Evolutionary conservation across 2,113 vertebrate species (phyloP).

Genomic region (Marcusenius ussheri): DNA sequence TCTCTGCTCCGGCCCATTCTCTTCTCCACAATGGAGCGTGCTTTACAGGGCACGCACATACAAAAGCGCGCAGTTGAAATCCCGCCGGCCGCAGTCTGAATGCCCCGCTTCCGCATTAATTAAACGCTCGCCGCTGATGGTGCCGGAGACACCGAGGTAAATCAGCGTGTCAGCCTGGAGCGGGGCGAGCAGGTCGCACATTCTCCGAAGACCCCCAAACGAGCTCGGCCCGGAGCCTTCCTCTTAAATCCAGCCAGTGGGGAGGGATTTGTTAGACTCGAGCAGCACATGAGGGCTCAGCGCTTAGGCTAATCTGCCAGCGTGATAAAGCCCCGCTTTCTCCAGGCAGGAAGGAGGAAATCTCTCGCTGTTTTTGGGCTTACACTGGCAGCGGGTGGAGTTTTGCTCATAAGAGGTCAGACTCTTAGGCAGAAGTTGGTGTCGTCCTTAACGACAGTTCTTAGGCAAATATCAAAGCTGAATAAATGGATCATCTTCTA

Average conservation of each 20-base stretch:
- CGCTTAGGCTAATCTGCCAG: not conserved
- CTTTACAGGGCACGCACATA: not conserved
- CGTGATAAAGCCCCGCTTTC: not conserved
- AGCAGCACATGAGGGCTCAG: not conserved
- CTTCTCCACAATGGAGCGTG: not conserved
- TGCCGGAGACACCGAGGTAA: not conserved
- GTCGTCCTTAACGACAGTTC: not conserved
- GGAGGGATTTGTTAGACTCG: not conserved
- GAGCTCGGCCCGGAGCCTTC: not conserved
- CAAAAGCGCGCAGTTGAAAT: not conserved
- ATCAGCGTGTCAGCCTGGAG: not conserved
- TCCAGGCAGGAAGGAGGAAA: not conserved
- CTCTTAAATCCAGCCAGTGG: conserved; percentile 1
- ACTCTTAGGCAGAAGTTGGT: not conserved
- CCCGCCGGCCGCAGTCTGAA: not conserved
- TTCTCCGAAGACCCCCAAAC: not conserved
- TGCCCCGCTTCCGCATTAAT: not conserved
- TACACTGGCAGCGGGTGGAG: not conserved
- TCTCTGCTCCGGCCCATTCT: not conserved
- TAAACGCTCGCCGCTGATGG: not conserved
- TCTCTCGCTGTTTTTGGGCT: not conserved
- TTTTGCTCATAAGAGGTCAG: not conserved
- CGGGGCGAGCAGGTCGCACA: not conserved
- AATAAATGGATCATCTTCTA: not conserved
- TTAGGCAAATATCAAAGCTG: not conserved